Evolutionary conservation across 2,888 invertebrate genomes (phyloP), one percentile per base, ranked within the genome.

Genomic region (Acrocyrtus sp.): DNA sequence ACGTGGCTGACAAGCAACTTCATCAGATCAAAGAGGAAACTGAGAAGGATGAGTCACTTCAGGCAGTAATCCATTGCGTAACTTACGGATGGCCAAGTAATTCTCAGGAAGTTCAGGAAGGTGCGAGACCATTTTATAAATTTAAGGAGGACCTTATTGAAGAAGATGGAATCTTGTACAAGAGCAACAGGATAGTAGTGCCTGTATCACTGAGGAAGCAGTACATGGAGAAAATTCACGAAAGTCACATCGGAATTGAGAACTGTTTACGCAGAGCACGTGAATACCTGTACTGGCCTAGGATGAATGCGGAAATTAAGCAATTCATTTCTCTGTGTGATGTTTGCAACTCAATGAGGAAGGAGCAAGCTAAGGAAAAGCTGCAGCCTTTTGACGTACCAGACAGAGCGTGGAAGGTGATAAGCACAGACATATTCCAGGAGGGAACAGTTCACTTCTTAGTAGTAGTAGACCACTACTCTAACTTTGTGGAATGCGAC

Each of bases 401-500:
- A 24, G 47, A 29, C 2, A 43, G 67, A 22, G 78, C 78, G n/a
- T 78, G 73, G 65, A 65, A 80, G 60, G 58, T 61, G 41, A 47
- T 79, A 24, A 68, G 67, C 26, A 68, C 77, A 68, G 79, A 78
- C 53, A 27, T 81, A 12, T 70, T 75, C 21, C 63, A 77, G 48
- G n/a, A n/a, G n/a, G n/a, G n/a, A n/a, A 41, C 34, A 24, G 39
- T 54, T 29, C 27, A 68, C 39, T 74, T 54, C 43, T 41, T 80
- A 27, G 57, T 80, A 12, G 68, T 69, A 17, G 78, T 81, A 57
- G 78, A 79, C 51, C 76, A 78, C 48, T 81, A 75, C 57, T 80
- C 80, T 12, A 78, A 78, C 50, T 81, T 66, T 43, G 79, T 76
- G n/a, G 77, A 81, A 74, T 51, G 75, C 5, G 75, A 72, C 47